Conservation (phyloP, 2,888 invertebrate species). For the Chalcosyrphus nemorum region DNA sequence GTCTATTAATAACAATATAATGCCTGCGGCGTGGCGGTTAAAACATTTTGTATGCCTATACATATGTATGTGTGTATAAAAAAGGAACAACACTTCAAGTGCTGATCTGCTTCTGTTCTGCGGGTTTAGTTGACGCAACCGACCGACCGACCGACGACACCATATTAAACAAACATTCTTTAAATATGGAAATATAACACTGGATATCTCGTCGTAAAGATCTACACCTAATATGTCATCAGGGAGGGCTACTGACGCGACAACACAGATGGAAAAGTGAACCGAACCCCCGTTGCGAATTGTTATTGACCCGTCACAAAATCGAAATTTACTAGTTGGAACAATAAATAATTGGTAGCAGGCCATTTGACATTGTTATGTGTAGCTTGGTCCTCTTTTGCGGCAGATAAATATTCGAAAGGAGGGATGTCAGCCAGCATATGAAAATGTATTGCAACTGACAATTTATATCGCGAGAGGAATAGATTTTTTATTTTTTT, state of each 20-base stretch:
- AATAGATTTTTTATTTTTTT: neutral
- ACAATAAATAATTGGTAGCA: constrained; percentile 57
- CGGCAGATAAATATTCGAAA: constrained; percentile 35
- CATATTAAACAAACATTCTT: constrained; percentile 46
- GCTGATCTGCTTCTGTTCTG: constrained; percentile 43
- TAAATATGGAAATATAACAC: constrained; percentile 29
- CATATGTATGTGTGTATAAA: neutral
- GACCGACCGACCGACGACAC: constrained; percentile 16
- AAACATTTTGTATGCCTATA: constrained; percentile 2
- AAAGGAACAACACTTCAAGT: constrained; percentile 12
- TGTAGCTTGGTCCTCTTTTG: constrained; percentile 34
- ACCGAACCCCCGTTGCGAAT: constrained; percentile 56
- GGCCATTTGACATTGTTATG: constrained; percentile 51
- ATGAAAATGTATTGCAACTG: constrained; percentile 5
- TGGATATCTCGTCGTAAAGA: constrained; percentile 30
- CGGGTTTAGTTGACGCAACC: constrained; percentile 25
- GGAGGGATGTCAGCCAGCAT: neutral
- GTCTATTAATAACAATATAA: constrained; percentile 38
- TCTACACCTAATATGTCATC: constrained; percentile 52
- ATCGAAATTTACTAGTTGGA: constrained; percentile 46
- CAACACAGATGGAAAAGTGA: constrained; percentile 28
- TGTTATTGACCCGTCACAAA: constrained; percentile 56
- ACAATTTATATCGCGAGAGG: neutral
- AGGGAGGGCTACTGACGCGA: constrained; percentile 50
- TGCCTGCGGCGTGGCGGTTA: constrained; percentile 41